These are phyloP conservation scores for Watsonalla binaria DNA, from an alignment of 2,888 invertebrate genomes.

Conservation along the genomic window DNA sequence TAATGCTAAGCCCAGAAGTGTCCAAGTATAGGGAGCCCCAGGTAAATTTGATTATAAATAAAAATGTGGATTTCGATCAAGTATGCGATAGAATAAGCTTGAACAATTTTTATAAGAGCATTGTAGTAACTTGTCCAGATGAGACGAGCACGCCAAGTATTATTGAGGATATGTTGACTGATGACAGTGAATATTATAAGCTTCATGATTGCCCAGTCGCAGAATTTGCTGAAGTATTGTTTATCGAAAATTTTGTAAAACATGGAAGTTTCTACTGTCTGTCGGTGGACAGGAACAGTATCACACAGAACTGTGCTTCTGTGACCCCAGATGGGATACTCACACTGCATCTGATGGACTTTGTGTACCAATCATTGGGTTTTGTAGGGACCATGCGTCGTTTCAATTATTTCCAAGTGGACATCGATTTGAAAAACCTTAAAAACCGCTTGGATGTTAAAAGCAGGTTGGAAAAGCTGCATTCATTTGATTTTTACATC, in stretches of 20 bases:
- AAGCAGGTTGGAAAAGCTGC: constrained; percentile 40
- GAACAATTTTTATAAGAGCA: constrained; percentile 60
- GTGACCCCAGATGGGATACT: constrained; percentile 59
- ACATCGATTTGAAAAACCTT: constrained; percentile 43
- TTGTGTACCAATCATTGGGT: constrained; percentile 61
- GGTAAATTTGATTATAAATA: constrained; percentile 36
- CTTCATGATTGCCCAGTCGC: constrained; percentile 41
- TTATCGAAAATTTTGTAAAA: constrained; percentile 59
- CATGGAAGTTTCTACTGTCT: constrained; percentile 54
- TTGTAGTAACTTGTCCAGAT: constrained; percentile 61
- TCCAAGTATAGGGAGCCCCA: constrained; percentile 58
- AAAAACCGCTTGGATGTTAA: constrained; percentile 35
- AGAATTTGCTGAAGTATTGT: constrained; percentile 48
- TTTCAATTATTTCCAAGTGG: constrained; percentile 52
- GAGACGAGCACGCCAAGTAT: constrained; percentile 44
- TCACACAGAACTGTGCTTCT: constrained; percentile 54
- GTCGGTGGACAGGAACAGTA: constrained; percentile 47
- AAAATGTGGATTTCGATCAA: constrained; percentile 31
- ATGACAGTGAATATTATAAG: constrained; percentile 61
- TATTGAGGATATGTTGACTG: constrained; percentile 44
- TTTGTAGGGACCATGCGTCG: constrained; percentile 57
- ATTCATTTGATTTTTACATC: constrained; percentile 46
- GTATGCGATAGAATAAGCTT: constrained; percentile 35
- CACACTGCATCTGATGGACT: constrained; percentile 48
- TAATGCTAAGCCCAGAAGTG: constrained; percentile 64